These are phyloP conservation scores for Epirrhoe alternata DNA, from an alignment of 2,888 invertebrate species.

Conservation along the genomic window DNA sequence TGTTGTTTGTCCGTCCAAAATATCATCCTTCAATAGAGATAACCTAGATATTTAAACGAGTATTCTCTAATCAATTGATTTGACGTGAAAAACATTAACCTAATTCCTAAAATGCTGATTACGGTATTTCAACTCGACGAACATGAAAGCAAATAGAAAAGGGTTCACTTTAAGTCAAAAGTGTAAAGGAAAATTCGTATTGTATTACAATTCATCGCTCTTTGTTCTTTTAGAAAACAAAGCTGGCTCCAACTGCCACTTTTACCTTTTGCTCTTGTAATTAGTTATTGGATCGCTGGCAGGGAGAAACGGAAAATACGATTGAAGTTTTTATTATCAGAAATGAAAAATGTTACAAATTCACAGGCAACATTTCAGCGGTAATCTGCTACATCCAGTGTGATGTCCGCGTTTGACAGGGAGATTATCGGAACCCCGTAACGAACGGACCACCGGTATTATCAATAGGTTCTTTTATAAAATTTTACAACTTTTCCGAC, in stretches of 20 bases:
- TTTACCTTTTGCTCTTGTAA: slow-evolving; percentile 16
- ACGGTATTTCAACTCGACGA: slow-evolving; percentile 7
- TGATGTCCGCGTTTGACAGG: slow-evolving; percentile 71
- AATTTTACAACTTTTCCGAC: slow-evolving; percentile 5
- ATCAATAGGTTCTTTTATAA: slow-evolving; percentile 21
- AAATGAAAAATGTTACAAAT: slow-evolving; percentile 22
- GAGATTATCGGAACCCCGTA: slow-evolving; percentile 69
- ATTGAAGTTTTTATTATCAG: slow-evolving; percentile 11
- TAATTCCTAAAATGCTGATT: no score
- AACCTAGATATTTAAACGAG: no score
- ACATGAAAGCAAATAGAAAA: slow-evolving; percentile 12
- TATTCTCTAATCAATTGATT: neutral
- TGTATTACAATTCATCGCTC: slow-evolving; percentile 15
- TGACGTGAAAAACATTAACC: no score
- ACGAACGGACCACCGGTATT: slow-evolving; percentile 47
- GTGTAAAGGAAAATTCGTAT: slow-evolving; percentile 15
- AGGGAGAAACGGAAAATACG: neutral
- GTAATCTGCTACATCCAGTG: slow-evolving; percentile 48
- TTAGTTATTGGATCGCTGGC: slow-evolving; percentile 12
- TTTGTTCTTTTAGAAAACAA: slow-evolving; percentile 21
- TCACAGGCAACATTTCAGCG: slow-evolving; percentile 19
- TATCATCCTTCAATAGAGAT: no score
- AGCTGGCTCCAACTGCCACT: slow-evolving; percentile 14
- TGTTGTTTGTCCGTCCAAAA: no score
- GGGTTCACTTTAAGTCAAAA: slow-evolving; percentile 12